These are phyloP conservation scores for Diploptera punctata DNA, from an alignment of 2,888 invertebrate genomes.

Conservation along the genomic window DNA sequence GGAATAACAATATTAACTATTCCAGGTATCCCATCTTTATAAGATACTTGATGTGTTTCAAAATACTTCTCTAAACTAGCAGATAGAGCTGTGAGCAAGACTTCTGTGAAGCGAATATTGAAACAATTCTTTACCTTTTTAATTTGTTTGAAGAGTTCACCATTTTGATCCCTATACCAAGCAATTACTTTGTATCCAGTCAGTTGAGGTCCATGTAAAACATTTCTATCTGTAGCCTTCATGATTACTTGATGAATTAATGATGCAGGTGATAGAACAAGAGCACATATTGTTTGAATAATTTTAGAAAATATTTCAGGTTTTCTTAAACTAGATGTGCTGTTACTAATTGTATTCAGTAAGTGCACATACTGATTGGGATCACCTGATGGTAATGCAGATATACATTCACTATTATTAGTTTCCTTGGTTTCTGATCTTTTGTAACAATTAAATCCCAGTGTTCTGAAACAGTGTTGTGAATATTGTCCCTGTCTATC, in stretches of 20 bases:
- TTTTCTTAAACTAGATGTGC: not conserved
- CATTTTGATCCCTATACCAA: slow-evolving; percentile 51
- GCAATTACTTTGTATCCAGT: slow-evolving; percentile 56
- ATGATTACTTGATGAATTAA: slow-evolving; percentile 48
- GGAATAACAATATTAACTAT: slow-evolving; percentile 51
- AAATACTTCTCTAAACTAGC: slow-evolving; percentile 58
- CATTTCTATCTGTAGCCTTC: slow-evolving; percentile 46
- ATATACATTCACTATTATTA: no score
- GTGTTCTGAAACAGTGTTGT: no score
- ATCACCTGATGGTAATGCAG: not conserved
- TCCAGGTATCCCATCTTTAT: slow-evolving; percentile 44
- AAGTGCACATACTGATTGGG: slow-evolving; percentile 8
- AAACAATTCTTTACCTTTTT: slow-evolving; percentile 53
- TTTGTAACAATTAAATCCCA: no score
- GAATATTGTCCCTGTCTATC: no score
- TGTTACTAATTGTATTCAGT: not conserved
- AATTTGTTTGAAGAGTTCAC: slow-evolving; percentile 53
- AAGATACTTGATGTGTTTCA: slow-evolving; percentile 44
- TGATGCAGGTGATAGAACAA: slow-evolving; percentile 41
- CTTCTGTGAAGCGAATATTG: slow-evolving; percentile 57
- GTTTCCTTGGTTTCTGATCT: no score
- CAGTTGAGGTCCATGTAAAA: slow-evolving; percentile 57
- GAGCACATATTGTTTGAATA: not conserved
- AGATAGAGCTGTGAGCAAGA: slow-evolving; percentile 59
- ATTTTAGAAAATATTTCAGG: not conserved